Percentiles rank a stretch among this genome's conserved stretches.
These are phyloP conservation scores for Pteronura brasiliensis DNA, from an alignment of 2,113 vertebrate genomes.

Conservation along the genomic window DNA sequence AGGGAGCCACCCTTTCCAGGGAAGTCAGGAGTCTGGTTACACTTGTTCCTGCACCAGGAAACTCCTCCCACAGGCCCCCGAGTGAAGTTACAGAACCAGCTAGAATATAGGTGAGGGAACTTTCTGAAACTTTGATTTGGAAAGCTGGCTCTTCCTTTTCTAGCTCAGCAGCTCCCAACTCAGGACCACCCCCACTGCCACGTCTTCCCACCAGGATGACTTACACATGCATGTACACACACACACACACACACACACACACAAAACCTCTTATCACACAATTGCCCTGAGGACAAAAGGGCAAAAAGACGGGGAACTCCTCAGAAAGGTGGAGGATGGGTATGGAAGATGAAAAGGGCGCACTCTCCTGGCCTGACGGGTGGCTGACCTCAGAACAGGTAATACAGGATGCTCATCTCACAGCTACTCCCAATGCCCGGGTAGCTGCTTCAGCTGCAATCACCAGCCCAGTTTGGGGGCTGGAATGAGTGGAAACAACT, in stretches of 20 bases:
- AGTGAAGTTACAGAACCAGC: neutral
- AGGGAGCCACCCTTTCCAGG: constrained; percentile 40
- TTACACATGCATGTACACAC: neutral
- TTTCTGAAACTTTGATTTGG: neutral
- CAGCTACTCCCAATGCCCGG: neutral
- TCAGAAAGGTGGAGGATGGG: neutral
- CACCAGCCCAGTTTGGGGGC: neutral
- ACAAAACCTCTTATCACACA: neutral
- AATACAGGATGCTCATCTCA: neutral
- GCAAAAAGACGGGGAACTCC: neutral
- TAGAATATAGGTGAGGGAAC: neutral
- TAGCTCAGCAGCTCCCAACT: neutral
- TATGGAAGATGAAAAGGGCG: neutral
- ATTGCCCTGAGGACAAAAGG: neutral
- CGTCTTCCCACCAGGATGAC: neutral
- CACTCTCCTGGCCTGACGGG: neutral
- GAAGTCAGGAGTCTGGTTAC: constrained; percentile 46
- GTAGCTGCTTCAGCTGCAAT: neutral
- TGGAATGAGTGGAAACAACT: neutral
- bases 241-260: neutral
- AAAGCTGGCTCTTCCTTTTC: neutral
- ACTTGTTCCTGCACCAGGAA: constrained; percentile 56
- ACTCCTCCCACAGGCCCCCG: constrained; percentile 34
- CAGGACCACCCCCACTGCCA: neutral
- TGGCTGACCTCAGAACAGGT: neutral